Evolutionary conservation across 2,113 vertebrate species (phyloP), one percentile per base, ranked within the genome.

Genomic region (Argyrosomus japonicus): DNA sequence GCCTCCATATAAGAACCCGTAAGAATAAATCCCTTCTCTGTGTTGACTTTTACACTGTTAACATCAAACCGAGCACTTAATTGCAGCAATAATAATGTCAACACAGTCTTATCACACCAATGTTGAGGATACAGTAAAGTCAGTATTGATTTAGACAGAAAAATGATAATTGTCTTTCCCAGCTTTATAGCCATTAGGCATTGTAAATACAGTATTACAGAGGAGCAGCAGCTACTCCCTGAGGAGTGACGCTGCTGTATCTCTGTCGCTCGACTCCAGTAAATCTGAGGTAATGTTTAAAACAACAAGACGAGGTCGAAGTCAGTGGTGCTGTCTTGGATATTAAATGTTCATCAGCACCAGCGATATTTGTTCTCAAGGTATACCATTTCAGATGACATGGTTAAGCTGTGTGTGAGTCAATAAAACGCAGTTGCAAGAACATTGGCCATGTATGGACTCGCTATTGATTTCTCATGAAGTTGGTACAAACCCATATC

Each of bases 11-110:
- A 15, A 54, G 14, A 71, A 25, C 23, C 67, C 6, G 4, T 48
- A 27, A 36, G 19, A 48, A 50, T 32, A 25, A 77, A 77, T 69
- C 23, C 5, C 27, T 9, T 9, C 5, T 79, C 62, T 23, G 1
- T 62, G 51, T 74, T 57, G 32, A 67, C 56, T 40, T 76, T 76
- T 43, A 53, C 68, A 64, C 60, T 23, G 51, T 23, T 51, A 48
- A 6, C 21, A 61, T 71, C 47, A 47, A n/a, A 68, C 43, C 21
- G 14, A 27, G 50, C 56, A 18, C 10, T 58, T 74, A 47, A 69
- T 74, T 74, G n/a, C 56, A 53, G 74, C 54, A 67, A 43, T 74
- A 71, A 83, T 65, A 67, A 56, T 23, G 25, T 12, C 73, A 67
- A 36, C 32, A 17, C 3, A 67, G 3, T 72, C 32, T 21, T 56